A percentile compares a stretch with the other conserved stretches of the same genome.
Conservation (phyloP, 2,113 vertebrate species). For the Merops nubicus region DNA sequence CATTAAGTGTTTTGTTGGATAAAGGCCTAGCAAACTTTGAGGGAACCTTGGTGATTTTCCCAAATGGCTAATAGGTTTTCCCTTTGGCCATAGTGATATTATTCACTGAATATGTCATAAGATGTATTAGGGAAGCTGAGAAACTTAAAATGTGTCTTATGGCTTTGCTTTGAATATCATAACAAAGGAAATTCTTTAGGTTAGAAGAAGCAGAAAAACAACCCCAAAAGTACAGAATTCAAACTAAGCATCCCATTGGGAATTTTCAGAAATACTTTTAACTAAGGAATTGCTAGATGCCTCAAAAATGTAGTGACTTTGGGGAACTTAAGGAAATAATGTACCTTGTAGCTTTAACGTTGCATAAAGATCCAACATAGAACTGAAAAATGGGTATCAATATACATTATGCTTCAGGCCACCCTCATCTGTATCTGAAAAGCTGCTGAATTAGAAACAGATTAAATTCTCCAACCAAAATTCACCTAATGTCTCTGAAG, state of each 20-base stretch:
- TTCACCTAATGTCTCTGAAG: not conserved
- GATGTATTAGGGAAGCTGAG: not conserved
- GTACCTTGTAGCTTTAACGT: not conserved
- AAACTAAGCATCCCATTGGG: not conserved
- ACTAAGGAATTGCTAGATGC: not conserved
- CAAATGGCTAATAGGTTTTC: not conserved
- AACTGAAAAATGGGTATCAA: not conserved
- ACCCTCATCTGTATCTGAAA: not conserved
- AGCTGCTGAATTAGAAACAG: not conserved
- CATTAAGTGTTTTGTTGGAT: slow-evolving; percentile 36
- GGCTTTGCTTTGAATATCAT: not conserved
- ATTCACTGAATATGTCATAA: not conserved
- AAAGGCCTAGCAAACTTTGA: not conserved
- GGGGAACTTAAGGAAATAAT: not conserved
- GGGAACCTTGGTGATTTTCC: not conserved
- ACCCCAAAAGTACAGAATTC: fast-evolving
- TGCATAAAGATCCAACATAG: not conserved
- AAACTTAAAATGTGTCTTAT: not conserved
- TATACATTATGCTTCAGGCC: not conserved
- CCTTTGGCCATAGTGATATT: not conserved
- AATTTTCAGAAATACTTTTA: not conserved
- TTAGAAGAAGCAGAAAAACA: not conserved
- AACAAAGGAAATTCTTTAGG: not conserved
- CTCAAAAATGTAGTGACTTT: not conserved
- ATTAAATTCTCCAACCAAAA: not conserved